Base-by-base conservation (phyloP, 2,888 invertebrate genomes). In the Gastrophysa polygoni region DNA sequence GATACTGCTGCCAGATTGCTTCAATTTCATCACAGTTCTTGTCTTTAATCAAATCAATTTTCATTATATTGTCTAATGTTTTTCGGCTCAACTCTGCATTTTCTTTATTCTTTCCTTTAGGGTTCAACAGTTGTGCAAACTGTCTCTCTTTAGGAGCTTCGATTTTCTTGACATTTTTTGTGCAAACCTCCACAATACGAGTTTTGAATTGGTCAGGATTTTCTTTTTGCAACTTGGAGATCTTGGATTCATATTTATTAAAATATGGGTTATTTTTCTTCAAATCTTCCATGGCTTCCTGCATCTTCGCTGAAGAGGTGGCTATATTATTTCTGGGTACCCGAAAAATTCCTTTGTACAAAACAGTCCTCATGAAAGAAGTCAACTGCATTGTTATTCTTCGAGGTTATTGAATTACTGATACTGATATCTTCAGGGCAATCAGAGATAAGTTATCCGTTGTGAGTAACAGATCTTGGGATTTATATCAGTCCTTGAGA, bases 1-100 rank as follows among this genome's bases (percentile, higher is more conserved):
- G 93, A 79, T 93, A 93, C 73, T 90, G 87, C 55, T 88, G 84
- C 95, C 95, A 95, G 68, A 95, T 92, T 54, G 82, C 75, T 70
- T 86, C 83, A 32, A 95, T 89, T 79, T 94, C 93, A 28, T 88
- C 85, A 14, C 86, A 84, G 61, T 82, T 83, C 80, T 93, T 92
- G 71, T 91, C 88, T 70, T 84, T 78, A 0, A 95, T 85, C 61
- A 93, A 82, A 11, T 93, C 92, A 32, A 89, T 69, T 82, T 93
- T 94, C 85, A 95, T 91, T 59, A 94, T 87, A 69, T 88, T 88
- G 58, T 84, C 83, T 1, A 95, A 83, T 46, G 81, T 76, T 67
- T 85, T 83, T 68, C 85, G 83, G 59, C 67, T 68, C 2, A 68
- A 43, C 59, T 71, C 71, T 44, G 44, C 54, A 28, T 56, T 17